phyloP scores from a whole-genome alignment of 2,888 invertebrate genomes.

The Eupeodes latifasciatus region DNA sequence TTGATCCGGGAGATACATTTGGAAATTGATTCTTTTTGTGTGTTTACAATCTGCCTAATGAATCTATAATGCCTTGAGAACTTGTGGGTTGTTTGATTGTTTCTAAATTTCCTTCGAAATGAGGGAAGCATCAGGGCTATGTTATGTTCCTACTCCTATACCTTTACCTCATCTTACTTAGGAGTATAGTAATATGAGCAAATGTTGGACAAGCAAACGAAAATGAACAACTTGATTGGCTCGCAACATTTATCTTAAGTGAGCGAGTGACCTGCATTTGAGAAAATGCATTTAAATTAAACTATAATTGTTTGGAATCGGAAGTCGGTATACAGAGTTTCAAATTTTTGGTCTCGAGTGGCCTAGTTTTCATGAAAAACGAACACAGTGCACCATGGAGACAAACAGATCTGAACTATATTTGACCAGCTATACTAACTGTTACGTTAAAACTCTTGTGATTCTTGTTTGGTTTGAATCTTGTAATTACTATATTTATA shows the following conservation, averaged over 20 bases:
- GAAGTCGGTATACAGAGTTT: no score
- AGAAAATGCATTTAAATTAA: neutral
- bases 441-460: no score
- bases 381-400: no score
- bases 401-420: no score
- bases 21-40: conserved; percentile 46
- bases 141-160: no score
- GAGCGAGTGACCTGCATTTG: neutral
- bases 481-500: no score
- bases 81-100: conserved; percentile 48
- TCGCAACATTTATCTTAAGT: neutral
- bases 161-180: neutral
- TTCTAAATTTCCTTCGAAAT: conserved; percentile 33
- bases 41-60: conserved; percentile 68
- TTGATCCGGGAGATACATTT: conserved; percentile 38
- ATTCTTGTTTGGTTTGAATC: no score
- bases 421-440: no score
- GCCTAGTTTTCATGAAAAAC: no score
- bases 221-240: conserved; percentile 6
- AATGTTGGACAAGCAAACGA: neutral
- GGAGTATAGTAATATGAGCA: neutral
- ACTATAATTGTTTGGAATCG: no score
- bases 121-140: neutral
- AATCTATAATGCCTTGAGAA: conserved; percentile 56
- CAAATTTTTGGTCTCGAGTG: no score